Evolutionary conservation across 2,113 vertebrate species (phyloP).

Genomic region (Myrmecophaga tridactyla): DNA sequence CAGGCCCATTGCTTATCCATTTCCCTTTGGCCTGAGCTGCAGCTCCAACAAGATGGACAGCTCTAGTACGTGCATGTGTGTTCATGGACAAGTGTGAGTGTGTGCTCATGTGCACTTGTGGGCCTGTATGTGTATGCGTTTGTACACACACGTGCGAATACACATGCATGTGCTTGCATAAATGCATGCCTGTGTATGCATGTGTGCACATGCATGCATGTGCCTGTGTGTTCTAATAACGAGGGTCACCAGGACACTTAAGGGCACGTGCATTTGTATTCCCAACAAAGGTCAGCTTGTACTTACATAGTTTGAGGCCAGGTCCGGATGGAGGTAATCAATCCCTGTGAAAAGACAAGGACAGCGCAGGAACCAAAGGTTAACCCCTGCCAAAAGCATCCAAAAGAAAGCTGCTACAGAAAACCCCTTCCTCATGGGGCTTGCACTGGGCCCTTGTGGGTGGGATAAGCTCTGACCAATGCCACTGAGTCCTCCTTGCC

Average conservation of each 20-base stretch:
- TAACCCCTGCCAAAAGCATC: conserved; percentile 5
- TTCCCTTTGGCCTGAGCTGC: neutral
- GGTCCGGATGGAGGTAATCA: conserved; percentile 96
- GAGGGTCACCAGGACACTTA: neutral
- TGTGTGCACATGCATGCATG: too few relatives aligned
- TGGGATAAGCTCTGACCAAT: neutral
- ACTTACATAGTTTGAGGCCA: conserved; percentile 97
- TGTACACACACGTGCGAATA: neutral
- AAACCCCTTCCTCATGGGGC: neutral
- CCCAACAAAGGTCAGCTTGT: conserved; percentile 63
- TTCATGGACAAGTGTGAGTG: too few relatives aligned
- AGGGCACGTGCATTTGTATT: conserved; percentile 40
- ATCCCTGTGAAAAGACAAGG: conserved; percentile 89
- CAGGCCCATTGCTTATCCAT: neutral
- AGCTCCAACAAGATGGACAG: neutral
- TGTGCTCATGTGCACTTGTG: accelerated
- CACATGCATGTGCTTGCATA: neutral
- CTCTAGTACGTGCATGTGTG: neutral
- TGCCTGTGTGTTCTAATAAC: neutral
- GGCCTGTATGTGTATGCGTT: neutral
- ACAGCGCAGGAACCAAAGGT: conserved; percentile 73
- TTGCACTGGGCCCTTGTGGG: neutral
- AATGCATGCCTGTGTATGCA: neutral
- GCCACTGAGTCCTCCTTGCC: neutral
- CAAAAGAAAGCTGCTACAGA: neutral